Conservation (phyloP, 2,888 invertebrate genomes). For the Maniola hyperantus region DNA sequence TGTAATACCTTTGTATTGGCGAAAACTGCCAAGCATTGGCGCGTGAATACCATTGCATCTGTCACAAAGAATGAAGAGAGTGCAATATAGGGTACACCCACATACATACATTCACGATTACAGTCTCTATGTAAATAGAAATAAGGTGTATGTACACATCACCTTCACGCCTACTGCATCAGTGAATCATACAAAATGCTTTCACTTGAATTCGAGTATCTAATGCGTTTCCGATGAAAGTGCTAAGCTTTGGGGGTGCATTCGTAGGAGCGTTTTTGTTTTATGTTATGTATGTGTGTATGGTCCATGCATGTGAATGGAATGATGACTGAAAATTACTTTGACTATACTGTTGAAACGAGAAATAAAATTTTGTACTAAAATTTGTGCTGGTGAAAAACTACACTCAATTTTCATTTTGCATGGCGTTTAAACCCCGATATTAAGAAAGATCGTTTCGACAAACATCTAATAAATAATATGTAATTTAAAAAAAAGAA, state of each 20-base stretch:
- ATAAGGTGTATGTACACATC: constrained; percentile 19
- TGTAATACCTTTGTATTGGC: constrained; percentile 42
- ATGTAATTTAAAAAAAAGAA: too few relatives aligned
- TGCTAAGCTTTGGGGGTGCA: constrained; percentile 36
- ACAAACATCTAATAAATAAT: too few relatives aligned
- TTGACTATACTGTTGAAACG: background rate
- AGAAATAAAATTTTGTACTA: too few relatives aligned
- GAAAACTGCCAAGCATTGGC: constrained; percentile 43
- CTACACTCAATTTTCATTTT: too few relatives aligned
- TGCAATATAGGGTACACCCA: constrained; percentile 18
- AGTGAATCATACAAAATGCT: constrained; percentile 39
- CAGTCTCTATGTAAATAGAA: background rate
- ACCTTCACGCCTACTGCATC: constrained; percentile 30
- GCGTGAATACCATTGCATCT: constrained; percentile 51
- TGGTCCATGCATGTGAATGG: background rate
- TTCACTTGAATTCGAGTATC: constrained; percentile 38
- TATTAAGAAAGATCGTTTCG: too few relatives aligned
- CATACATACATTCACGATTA: background rate
- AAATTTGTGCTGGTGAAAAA: too few relatives aligned
- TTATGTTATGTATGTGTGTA: background rate
- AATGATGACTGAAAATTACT: background rate
- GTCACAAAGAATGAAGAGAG: constrained; percentile 52
- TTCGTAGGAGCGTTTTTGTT: constrained; percentile 29
- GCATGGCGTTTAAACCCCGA: too few relatives aligned
- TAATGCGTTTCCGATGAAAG: constrained; percentile 40